Base-by-base conservation (phyloP, 2,888 invertebrate species). In the Trachelus iudaicus region DNA sequence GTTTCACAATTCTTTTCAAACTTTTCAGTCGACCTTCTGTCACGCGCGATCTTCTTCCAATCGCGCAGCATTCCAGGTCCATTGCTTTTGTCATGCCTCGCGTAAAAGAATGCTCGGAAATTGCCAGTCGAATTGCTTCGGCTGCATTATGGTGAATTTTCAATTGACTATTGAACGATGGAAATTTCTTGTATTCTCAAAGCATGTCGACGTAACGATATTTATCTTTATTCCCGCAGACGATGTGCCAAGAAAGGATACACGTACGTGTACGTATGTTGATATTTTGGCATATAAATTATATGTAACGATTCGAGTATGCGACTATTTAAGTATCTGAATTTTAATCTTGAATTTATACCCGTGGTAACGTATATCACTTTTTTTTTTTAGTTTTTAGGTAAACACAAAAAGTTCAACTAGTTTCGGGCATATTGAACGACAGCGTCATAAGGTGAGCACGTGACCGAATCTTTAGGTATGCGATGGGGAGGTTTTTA, bases 321-420 rank as follows among this genome's bases (percentile, higher is more conserved):
- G 15, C 23, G 9, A 15, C 4, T 56, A 2, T 56, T 6, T 6
- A 23, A 23, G 23, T 9, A 1, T 15, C 0, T 56, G 9, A 56
- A 56, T 23, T 56, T 56, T 56, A 15, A 56, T 23, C 9, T 56
- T 6, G 2, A 56, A 23, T 9, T 23, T 2, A 9, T 56, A 9
- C 0, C 2, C 23, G 2, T 23, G 56, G 2, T 23, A 9, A 56
- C 2, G 9, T 23, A 2, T 6, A 56, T 1, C 9, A 6, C 0
- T 15, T 56, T 0, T 15, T 56, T 56, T 23, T 23, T 56, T 56
- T 9, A 9, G 0, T 56, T 23, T 23, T 15, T 1, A 37, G 40
- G 40, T 40, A 23, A 56, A 56, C 4, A 40, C 40, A 40, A 15
- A 13, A 15, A 6, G 1, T 15, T 40, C 0, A 15, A 15, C 15